Evolutionary conservation across 2,113 vertebrate genomes (phyloP).

Genomic region (Parotia lawesii): DNA sequence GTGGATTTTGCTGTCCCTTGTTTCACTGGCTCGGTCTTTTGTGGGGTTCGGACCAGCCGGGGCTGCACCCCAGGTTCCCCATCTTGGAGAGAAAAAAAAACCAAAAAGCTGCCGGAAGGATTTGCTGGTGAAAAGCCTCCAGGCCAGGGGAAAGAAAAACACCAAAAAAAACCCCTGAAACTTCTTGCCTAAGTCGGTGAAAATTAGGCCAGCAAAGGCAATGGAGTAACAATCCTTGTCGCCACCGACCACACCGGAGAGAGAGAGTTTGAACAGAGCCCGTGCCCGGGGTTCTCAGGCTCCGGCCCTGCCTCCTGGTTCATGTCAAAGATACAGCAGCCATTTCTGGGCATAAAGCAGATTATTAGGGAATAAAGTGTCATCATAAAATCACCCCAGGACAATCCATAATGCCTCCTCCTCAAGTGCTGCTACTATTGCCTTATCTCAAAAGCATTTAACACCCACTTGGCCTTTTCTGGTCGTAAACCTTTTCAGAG

Average conservation of each 20-base stretch:
- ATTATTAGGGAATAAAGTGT: background rate
- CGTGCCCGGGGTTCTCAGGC: background rate
- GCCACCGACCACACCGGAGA: too few relatives aligned
- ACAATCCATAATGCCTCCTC: background rate
- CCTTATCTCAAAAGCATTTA: slow-evolving; percentile 8
- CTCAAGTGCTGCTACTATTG: slow-evolving; percentile 20
- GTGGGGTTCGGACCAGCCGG: background rate
- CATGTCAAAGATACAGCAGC: background rate
- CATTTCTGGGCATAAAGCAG: background rate
- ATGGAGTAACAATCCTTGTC: background rate
- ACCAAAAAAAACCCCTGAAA: background rate
- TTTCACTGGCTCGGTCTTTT: background rate
- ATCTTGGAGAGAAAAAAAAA: background rate
- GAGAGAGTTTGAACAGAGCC: background rate
- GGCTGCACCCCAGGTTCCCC: background rate
- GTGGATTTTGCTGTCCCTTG: background rate
- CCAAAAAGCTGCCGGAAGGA: background rate
- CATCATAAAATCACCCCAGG: background rate
- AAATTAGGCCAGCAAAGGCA: background rate
- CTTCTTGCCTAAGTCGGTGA: background rate
- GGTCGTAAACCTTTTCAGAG: slow-evolving; percentile 55
- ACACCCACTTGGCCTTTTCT: slow-evolving; percentile 70
- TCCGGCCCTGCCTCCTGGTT: too few relatives aligned
- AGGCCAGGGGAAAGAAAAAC: background rate
- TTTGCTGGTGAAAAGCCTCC: background rate